Conservation (phyloP, 2,113 vertebrate species). For the Tachuris rubrigastra region DNA sequence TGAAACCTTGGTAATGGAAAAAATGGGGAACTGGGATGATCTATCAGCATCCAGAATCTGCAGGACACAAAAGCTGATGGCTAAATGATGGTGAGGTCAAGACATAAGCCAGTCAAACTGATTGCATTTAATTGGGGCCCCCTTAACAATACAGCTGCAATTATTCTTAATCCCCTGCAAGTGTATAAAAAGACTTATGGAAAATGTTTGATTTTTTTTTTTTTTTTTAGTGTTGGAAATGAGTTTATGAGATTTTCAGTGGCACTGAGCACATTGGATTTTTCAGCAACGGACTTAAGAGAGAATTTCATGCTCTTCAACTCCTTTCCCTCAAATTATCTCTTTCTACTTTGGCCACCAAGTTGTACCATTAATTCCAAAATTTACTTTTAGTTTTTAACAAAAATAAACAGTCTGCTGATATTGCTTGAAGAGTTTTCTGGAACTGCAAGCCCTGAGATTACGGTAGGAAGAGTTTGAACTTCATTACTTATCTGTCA, state of each 20-base stretch:
- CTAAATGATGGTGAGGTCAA: constrained; percentile 13
- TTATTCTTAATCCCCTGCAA: constrained; percentile 7
- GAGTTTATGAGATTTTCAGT: background rate
- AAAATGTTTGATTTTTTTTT: background rate
- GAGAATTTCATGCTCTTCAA: background rate
- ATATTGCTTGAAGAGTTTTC: background rate
- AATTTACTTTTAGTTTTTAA: background rate
- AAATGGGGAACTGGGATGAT: constrained; percentile 54
- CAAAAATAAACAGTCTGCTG: background rate
- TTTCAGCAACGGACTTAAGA: background rate
- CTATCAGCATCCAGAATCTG: constrained; percentile 50
- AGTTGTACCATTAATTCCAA: background rate
- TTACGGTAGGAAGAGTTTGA: background rate
- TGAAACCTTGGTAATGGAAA: constrained; percentile 76
- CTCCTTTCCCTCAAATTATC: background rate
- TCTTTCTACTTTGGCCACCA: background rate
- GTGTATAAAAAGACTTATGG: background rate
- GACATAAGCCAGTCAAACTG: constrained; percentile 22
- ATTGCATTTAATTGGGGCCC: background rate
- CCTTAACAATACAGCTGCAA: background rate
- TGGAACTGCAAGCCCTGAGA: background rate
- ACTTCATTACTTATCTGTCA: background rate
- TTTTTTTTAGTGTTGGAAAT: background rate
- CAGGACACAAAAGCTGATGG: constrained; percentile 21
- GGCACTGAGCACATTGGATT: background rate